Percentiles rank a stretch among this genome's conserved stretches.
Conservation (phyloP, 2,797 vertebrate species). For the Dendrocincla tyrannina region DNA sequence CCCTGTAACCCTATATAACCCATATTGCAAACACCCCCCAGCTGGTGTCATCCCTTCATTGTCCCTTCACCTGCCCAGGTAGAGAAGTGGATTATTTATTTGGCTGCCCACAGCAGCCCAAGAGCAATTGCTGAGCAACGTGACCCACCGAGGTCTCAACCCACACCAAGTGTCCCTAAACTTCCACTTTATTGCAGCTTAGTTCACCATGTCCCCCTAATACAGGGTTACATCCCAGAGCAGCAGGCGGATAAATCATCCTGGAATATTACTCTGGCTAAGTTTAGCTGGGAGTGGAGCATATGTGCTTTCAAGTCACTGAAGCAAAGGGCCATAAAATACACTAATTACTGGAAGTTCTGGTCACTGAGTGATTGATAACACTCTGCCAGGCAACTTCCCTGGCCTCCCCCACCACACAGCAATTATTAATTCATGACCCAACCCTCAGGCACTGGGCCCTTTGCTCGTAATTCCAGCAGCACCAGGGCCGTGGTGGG, state of each 20-base stretch:
- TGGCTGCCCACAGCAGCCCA: constrained; percentile 36
- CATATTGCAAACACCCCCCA: neutral
- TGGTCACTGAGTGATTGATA: constrained; percentile 88
- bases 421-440: constrained; percentile 84
- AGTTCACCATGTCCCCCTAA: constrained; percentile 78
- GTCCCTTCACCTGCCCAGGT: neutral
- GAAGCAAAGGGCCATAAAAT: constrained; percentile 86
- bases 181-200: constrained; percentile 83
- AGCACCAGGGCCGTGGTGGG: neutral
- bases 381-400: constrained; percentile 82
- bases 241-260: constrained; percentile 85
- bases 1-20: neutral
- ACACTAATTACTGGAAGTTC: constrained; percentile 87
- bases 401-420: constrained; percentile 74
- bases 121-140: constrained; percentile 54
- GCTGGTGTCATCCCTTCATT: constrained; percentile 32
- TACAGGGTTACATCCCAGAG: constrained; percentile 80
- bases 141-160: constrained; percentile 80
- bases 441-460: constrained; percentile 75
- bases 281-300: constrained; percentile 81
- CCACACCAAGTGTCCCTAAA: constrained; percentile 83
- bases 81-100: constrained; percentile 70
- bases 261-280: constrained; percentile 80
- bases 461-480: constrained; percentile 62
- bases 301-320: constrained; percentile 81